Base-by-base conservation (phyloP, 35 echinoderm and acorn worm genomes). In the Hemicentrotus pulcherrimus region DNA sequence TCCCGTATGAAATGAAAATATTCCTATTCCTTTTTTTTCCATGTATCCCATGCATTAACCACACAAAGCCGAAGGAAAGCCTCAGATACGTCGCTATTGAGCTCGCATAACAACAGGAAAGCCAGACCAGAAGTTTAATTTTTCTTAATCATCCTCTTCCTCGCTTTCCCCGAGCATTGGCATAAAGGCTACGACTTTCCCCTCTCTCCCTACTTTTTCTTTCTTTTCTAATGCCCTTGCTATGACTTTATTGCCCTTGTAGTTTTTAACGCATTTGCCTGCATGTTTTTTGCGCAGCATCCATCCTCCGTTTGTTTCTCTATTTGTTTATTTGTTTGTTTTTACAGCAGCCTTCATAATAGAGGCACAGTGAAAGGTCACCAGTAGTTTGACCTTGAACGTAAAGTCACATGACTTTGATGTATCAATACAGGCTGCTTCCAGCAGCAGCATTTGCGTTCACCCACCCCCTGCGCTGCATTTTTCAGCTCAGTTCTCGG, bases 141-240 rank as follows among this genome's bases (percentile, higher is more conserved):
- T 93, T 93, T 93, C 91, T 58, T 93, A 93, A 93, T 93, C 91
- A 93, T 93, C n/a, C 91, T 58, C 91, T 93, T 93, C 91, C 91
- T 2, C 32, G 30, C n/a, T 47, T 58, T 58, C 48, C 91, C n/a
- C 91, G 2, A 50, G 91, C 91, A 55, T 58, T 46, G 31, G 46
- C 13, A 48, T 93, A 2, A 48, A 93, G 18, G 30, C 91, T 28
- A 19, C 33, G 22, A 13, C 90, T 91, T 28, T 35, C 22, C 91
- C 48, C 48, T 47, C 91, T 46, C 48, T 45, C 47, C 91, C 91
- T 28, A 24, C 48, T 55, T 12, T 14, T 45, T 11, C 11, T 19
- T 9, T 88, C 24, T 35, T 35, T 31, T 24, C n/a, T 46, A 41
- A 32, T 46, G 12, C 32, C 88, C 32, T 31, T 47, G 32, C 11